Evolutionary conservation across 2,797 vertebrate species (phyloP).

Genomic region (Fringilla coelebs): DNA sequence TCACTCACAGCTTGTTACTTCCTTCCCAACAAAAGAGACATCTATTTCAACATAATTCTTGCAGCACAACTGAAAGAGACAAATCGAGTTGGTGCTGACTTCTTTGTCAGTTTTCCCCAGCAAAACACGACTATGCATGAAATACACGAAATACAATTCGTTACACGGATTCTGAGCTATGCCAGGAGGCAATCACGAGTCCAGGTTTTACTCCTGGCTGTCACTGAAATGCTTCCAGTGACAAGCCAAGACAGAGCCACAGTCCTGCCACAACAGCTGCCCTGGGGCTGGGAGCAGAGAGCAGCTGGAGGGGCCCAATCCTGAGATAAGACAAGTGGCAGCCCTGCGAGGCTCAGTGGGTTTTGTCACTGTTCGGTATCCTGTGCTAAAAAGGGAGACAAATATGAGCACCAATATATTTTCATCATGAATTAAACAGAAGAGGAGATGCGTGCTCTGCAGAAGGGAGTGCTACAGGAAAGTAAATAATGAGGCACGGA

Average conservation of each 20-base stretch:
- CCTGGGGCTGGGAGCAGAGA: background rate
- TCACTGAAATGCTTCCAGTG: background rate
- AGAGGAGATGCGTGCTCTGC: background rate
- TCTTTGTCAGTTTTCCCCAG: background rate
- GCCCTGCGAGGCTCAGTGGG: background rate
- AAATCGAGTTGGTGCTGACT: background rate
- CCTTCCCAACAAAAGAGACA: background rate
- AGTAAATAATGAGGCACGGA: constrained; percentile 7
- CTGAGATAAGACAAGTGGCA: background rate
- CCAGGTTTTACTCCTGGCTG: background rate
- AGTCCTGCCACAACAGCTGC: background rate
- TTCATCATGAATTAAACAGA: constrained; percentile 44
- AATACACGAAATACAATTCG: background rate
- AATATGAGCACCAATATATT: background rate
- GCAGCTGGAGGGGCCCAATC: background rate
- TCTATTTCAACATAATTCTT: background rate
- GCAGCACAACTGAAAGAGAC: background rate
- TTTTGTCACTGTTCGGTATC: background rate
- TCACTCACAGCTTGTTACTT: background rate
- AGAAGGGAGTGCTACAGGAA: background rate
- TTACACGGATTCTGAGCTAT: background rate
- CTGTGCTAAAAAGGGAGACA: background rate
- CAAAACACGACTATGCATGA: background rate
- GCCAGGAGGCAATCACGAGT: background rate
- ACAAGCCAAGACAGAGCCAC: background rate